Evolutionary conservation across 2,797 vertebrate species (phyloP), one percentile per base, ranked within the genome.

Genomic region (Australoheros facetus): DNA sequence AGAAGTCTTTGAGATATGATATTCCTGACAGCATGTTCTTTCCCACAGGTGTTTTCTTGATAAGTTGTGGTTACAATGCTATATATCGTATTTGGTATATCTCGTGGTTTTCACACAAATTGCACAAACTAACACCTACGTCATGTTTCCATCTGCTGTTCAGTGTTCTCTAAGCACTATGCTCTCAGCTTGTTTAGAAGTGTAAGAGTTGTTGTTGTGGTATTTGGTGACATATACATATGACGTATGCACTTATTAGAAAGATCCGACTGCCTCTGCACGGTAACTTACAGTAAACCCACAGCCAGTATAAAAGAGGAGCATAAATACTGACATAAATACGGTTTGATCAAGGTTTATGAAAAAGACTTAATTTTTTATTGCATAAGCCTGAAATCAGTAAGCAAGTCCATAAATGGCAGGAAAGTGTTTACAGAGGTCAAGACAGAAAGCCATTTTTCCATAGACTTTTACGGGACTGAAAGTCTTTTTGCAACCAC

Each of bases 81-180:
- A 2, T 66, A 60, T 87, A 37, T 73, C 64, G 85, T 26, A 66
- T 71, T 72, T 51, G 59, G 30, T 30, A 30, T 4, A 53, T 13
- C 39, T 48, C 53, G 7, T 71, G 55, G 26, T 81, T 88, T 88
- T 88, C 83, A 83, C 85, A 39, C 4, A 2, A 77, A 48, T 28
- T 23, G n/a, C 6, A 8, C 34, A 3, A 1, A 19, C 19, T 77
- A 45, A 82, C 75, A 81, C 66, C 73, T 56, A 77, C 4, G 45
- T 89, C 73, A 55, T 80, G 34, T 66, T 71, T 69, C 28, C 7
- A 11, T 28, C 56, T 59, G 10, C 12, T 28, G 32, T 53, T 57
- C 13, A 53, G 14, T n/a, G 10, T 37, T 56, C 51, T 30, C 13
- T 5, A 4, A 30, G 5, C 54, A 42, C 58, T 4, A 55, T 3